Conservation (phyloP, 2,113 vertebrate genomes). For the Nothocercus nigrocapillus region DNA sequence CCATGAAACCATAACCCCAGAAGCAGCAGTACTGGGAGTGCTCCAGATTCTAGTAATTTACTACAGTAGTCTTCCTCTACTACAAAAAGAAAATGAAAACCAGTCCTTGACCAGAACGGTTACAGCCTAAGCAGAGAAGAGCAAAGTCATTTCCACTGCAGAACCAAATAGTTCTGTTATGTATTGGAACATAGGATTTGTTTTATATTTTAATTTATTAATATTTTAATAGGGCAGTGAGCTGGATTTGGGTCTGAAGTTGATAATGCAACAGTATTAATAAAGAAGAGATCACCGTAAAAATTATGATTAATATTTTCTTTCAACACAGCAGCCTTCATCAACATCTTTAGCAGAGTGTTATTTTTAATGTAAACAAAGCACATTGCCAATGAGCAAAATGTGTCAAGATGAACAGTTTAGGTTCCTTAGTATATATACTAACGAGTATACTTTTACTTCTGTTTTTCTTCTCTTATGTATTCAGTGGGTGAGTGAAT, state of each 20-base stretch:
- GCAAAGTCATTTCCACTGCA: neutral
- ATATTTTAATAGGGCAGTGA: neutral
- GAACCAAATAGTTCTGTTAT: neutral
- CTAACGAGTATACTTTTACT: conserved; percentile 5
- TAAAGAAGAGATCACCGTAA: conserved; percentile 1
- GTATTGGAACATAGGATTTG: neutral
- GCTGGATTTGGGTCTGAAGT: neutral
- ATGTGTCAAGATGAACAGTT: conserved; percentile 32
- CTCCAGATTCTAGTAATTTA: neutral
- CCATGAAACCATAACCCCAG: neutral
- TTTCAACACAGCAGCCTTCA: neutral
- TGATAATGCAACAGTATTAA: neutral
- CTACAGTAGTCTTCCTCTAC: neutral
- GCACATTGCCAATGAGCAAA: conserved; percentile 11
- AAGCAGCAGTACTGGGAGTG: neutral
- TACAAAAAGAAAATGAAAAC: neutral
- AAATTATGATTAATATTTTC: conserved; percentile 17
- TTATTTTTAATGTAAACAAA: conserved; percentile 49
- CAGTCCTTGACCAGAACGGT: neutral
- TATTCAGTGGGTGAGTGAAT: neutral
- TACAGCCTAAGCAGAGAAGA: neutral
- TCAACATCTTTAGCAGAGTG: conserved; percentile 15
- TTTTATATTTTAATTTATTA: neutral
- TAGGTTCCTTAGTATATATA: neutral
- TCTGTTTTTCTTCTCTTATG: conserved; percentile 19